These are phyloP conservation scores for Cydia splendana DNA, from an alignment of 1,140 invertebrate species.

Conservation along the genomic window DNA sequence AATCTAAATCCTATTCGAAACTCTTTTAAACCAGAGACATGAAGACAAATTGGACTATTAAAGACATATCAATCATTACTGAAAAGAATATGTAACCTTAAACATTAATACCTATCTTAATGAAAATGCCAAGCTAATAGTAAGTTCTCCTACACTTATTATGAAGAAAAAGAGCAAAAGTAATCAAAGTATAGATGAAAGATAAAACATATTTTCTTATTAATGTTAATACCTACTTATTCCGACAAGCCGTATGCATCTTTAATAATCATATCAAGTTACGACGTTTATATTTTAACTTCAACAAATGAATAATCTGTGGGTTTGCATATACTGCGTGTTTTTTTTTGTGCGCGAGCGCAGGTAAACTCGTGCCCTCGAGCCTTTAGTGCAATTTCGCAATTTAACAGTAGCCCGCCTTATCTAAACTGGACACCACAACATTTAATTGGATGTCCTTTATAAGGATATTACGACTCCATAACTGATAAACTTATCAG, in stretches of 20 bases:
- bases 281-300: neutral
- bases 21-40: no score
- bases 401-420: slow-evolving; percentile 37
- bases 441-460: slow-evolving; percentile 25
- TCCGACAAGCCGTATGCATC: neutral
- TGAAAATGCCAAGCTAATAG: no score
- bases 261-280: neutral
- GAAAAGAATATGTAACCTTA: no score
- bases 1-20: no score
- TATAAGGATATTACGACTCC: slow-evolving; percentile 21
- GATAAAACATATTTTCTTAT: no score
- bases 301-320: neutral
- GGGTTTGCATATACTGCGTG: slow-evolving; percentile 6
- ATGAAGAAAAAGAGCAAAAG: no score
- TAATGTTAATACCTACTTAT: no score
- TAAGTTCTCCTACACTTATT: no score
- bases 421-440: slow-evolving; percentile 33
- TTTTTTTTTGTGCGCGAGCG: slow-evolving; percentile 16
- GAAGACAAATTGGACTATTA: no score
- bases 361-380: slow-evolving; percentile 19
- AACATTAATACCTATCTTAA: no score
- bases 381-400: slow-evolving; percentile 21
- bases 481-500: slow-evolving; percentile 22
- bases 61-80: no score
- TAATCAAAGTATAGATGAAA: no score